These are phyloP conservation scores for Byasa hedistus DNA, from an alignment of 2,888 invertebrate genomes.

Conservation along the genomic window DNA sequence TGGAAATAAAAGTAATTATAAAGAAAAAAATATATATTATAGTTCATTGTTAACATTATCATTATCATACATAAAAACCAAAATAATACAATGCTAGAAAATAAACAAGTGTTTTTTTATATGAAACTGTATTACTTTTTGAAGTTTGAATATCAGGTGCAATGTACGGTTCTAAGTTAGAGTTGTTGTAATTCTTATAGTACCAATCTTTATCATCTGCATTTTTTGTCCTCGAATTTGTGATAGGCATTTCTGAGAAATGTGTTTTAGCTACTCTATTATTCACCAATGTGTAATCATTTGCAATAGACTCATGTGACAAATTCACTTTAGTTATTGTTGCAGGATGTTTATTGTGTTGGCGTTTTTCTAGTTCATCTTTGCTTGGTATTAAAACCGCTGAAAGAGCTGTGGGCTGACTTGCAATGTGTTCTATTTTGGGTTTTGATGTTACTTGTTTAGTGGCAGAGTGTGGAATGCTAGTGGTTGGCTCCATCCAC, in stretches of 20 bases:
- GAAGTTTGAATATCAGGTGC: conserved; percentile 63
- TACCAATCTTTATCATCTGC: conserved; percentile 88
- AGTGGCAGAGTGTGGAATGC: conserved; percentile 46
- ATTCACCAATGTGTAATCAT: conserved; percentile 61
- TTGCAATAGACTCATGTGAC: conserved; percentile 59
- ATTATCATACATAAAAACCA: neutral
- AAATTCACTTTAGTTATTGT: conserved; percentile 71
- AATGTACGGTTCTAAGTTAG: conserved; percentile 71
- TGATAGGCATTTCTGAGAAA: conserved; percentile 56
- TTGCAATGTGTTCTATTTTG: conserved; percentile 56
- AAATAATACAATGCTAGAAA: conserved; percentile 27
- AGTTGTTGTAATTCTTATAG: conserved; percentile 90
- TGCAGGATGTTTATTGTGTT: conserved; percentile 61
- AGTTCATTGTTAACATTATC: neutral
- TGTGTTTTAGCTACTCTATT: conserved; percentile 70
- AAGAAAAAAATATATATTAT: too few relatives aligned
- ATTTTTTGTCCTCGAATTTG: conserved; percentile 67
- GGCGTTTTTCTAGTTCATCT: conserved; percentile 56
- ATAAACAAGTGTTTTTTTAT: conserved; percentile 36
- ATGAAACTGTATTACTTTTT: conserved; percentile 38
- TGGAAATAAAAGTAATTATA: too few relatives aligned
- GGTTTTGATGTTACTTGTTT: conserved; percentile 52
- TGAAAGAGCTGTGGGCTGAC: conserved; percentile 78
- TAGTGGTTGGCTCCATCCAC: conserved; percentile 67
- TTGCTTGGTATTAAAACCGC: conserved; percentile 82